Evolutionary conservation across 2,797 vertebrate genomes (phyloP).

Genomic region (Danionella dracula): DNA sequence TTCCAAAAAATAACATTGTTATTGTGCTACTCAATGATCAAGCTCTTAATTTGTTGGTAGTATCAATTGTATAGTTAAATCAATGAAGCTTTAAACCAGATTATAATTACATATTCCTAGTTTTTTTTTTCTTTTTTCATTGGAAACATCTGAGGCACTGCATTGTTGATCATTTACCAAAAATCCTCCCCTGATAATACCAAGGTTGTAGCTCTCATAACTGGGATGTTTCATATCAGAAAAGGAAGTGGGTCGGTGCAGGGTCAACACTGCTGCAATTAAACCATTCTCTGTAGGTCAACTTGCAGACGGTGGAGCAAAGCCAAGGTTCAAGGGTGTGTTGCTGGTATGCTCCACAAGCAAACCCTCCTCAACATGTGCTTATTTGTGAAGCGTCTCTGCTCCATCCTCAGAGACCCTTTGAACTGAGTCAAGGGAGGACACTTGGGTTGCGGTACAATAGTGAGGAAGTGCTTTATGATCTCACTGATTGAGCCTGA

Average conservation of each 20-base stretch:
- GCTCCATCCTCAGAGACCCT: background rate
- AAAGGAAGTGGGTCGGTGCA: slow-evolving; percentile 25
- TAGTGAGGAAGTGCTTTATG: slow-evolving; percentile 36
- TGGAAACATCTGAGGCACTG: background rate
- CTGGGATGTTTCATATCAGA: slow-evolving; percentile 33
- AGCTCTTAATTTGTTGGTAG: slow-evolving; percentile 4
- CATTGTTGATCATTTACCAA: background rate
- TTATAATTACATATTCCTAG: background rate
- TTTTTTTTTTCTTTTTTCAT: slow-evolving; percentile 1
- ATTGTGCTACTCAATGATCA: background rate
- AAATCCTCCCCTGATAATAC: slow-evolving; percentile 19
- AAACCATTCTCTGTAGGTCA: slow-evolving; percentile 20
- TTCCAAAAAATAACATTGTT: slow-evolving; percentile 4
- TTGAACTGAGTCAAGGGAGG: slow-evolving; percentile 24
- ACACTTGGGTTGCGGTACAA: slow-evolving; percentile 6
- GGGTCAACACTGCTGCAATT: slow-evolving; percentile 43
- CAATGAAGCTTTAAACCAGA: slow-evolving; percentile 3
- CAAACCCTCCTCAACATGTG: background rate
- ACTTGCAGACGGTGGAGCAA: background rate
- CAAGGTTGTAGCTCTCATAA: slow-evolving; percentile 24
- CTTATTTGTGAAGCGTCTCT: slow-evolving; percentile 18
- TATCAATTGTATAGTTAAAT: background rate
- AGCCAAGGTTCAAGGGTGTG: slow-evolving; percentile 3
- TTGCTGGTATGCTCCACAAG: slow-evolving; percentile 5
- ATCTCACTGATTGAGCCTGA: slow-evolving; percentile 27